These are phyloP conservation scores for Syngnathus rostellatus DNA, from an alignment of 2,797 vertebrate genomes.

Conservation along the genomic window DNA sequence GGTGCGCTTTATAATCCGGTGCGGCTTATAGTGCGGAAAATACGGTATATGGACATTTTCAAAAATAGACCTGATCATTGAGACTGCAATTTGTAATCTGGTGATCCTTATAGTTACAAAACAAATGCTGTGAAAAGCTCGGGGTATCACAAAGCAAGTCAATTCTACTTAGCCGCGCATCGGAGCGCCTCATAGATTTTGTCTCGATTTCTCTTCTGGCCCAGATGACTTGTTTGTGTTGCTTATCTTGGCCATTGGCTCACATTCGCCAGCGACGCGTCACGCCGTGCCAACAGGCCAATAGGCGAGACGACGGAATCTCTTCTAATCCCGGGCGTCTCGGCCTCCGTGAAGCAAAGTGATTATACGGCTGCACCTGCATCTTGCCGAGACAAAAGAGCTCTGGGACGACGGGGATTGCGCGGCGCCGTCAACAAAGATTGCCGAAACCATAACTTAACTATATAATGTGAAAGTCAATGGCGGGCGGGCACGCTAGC, in stretches of 20 bases:
- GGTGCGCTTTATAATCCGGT: too few species aligned
- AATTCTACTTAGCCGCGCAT: conserved; percentile 22
- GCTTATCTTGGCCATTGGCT: conserved; percentile 20
- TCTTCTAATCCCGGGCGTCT: background rate
- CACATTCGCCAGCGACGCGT: conserved; percentile 4
- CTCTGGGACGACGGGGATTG: conserved; percentile 28
- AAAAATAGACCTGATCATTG: too few species aligned
- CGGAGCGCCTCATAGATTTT: conserved; percentile 35
- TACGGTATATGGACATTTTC: too few species aligned
- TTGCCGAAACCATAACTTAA: background rate
- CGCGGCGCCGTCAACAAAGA: conserved; percentile 19
- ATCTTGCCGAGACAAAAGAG: conserved; percentile 25
- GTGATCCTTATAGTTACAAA: too few species aligned
- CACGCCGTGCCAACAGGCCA: conserved; percentile 12
- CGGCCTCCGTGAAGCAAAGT: background rate
- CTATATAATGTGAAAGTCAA: conserved; percentile 40
- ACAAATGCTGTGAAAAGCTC: background rate
- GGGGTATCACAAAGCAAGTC: conserved; percentile 17
- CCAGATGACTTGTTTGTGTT: conserved; percentile 17
- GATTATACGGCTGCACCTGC: conserved; percentile 31
- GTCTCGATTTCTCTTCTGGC: conserved; percentile 29
- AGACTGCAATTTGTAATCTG: too few species aligned
- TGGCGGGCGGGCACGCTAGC: conserved; percentile 17
- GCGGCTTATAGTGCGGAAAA: too few species aligned
- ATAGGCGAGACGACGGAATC: background rate